Percentiles rank a stretch among this genome's conserved stretches.
Evolutionary conservation across 2,888 invertebrate genomes (phyloP).

Genomic region (Fabriciana adippe): DNA sequence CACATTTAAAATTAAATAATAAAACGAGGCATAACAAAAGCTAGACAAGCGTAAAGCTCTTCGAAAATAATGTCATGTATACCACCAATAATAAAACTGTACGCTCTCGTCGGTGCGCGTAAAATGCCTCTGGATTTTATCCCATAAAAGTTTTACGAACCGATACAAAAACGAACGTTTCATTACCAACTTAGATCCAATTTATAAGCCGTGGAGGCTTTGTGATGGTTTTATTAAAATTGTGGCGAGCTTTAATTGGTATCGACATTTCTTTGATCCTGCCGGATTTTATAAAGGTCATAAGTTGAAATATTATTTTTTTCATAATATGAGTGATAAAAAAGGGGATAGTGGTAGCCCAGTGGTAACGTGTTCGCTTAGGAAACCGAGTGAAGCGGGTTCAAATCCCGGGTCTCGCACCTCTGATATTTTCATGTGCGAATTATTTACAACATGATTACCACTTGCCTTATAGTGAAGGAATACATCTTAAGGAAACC

Average conservation of each 20-base stretch:
- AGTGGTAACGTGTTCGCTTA: no score
- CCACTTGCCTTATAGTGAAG: no score
- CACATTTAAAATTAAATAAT: background rate
- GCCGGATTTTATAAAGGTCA: background rate
- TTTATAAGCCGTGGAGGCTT: constrained; percentile 31
- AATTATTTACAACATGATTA: no score
- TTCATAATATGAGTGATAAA: no score
- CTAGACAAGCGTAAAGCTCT: constrained; percentile 10
- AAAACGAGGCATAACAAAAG: background rate
- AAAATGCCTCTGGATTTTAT: constrained; percentile 25
- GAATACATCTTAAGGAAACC: no score
- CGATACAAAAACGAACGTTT: constrained; percentile 28
- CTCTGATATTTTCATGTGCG: no score
- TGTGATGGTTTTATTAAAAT: constrained; percentile 28
- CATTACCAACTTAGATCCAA: constrained; percentile 31
- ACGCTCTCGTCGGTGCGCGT: constrained; percentile 14
- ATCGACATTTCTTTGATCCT: background rate
- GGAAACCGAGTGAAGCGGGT: no score
- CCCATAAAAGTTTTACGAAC: constrained; percentile 34
- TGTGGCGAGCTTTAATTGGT: constrained; percentile 19
- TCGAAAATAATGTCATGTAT: constrained; percentile 23
- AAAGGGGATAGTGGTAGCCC: no score
- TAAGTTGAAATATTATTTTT: background rate
- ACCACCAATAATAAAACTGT: constrained; percentile 23
- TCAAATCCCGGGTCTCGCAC: no score